phyloP scores from a whole-genome alignment of 2,113 vertebrate species.

The Rhagologus leucostigma region DNA sequence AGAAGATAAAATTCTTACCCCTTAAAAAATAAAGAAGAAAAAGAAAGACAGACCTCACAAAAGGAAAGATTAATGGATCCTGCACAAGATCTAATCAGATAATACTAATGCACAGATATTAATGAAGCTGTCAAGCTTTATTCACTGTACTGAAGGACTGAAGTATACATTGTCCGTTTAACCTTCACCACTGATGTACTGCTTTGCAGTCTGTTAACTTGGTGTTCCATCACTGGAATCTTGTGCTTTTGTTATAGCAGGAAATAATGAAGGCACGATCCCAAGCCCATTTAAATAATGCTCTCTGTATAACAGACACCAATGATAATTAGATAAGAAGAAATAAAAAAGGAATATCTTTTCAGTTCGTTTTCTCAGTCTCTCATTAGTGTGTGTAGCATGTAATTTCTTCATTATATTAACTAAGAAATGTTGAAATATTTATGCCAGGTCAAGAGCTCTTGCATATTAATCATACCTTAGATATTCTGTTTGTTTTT shows the following conservation, averaged over 20 bases:
- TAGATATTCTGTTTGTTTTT: not conserved
- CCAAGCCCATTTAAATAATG: not conserved
- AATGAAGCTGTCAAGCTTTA: not conserved
- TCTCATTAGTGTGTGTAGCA: not conserved
- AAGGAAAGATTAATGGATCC: not conserved
- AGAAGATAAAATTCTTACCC: not conserved
- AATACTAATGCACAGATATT: not conserved
- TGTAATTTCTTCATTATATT: not conserved
- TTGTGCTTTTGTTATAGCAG: not conserved
- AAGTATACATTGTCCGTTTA: not conserved
- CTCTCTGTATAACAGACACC: not conserved
- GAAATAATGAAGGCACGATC: not conserved
- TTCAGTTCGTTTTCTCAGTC: not conserved
- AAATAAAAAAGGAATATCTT: not conserved
- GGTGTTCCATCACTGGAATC: not conserved
- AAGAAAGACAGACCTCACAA: not conserved
- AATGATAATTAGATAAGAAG: not conserved
- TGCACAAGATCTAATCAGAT: not conserved
- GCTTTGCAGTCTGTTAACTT: not conserved
- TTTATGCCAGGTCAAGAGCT: not conserved
- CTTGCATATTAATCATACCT: not conserved
- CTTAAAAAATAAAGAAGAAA: not conserved
- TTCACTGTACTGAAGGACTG: not conserved
- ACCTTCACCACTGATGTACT: not conserved
- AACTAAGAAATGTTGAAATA: not conserved